Evolutionary conservation across 2,797 vertebrate species (phyloP).

Genomic region (Hoplostethus atlanticus): DNA sequence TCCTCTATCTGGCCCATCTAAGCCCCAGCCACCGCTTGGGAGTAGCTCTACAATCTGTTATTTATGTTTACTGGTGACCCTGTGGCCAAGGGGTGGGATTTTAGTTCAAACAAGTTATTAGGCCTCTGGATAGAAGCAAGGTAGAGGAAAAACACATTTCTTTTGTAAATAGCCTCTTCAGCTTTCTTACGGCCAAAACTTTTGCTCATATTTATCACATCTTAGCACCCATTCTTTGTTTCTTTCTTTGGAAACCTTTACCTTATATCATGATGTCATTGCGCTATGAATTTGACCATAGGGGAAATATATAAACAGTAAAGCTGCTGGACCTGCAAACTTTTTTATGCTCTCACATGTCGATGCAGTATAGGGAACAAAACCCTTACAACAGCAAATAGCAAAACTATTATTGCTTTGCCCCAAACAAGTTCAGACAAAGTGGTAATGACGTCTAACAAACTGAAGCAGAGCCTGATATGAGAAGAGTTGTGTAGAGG

Average conservation of each 20-base stretch:
- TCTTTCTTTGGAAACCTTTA: conserved; percentile 48
- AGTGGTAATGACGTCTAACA: conserved; percentile 10
- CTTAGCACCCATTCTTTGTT: conserved; percentile 29
- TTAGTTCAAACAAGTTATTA: conserved; percentile 78
- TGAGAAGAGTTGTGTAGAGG: conserved; percentile 9
- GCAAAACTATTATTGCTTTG: conserved; percentile 14
- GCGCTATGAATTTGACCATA: background rate
- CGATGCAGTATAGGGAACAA: conserved; percentile 37
- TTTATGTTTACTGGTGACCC: conserved; percentile 78
- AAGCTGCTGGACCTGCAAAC: conserved; percentile 24
- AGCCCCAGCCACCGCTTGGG: conserved; percentile 57
- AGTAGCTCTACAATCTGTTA: conserved; percentile 73
- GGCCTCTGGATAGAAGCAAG: conserved; percentile 66
- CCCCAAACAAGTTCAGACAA: conserved; percentile 44
- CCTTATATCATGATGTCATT: conserved; percentile 63
- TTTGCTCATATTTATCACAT: conserved; percentile 66
- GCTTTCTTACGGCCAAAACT: conserved; percentile 66
- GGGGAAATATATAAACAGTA: conserved; percentile 23
- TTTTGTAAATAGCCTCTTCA: conserved; percentile 76
- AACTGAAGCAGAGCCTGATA: conserved; percentile 27
- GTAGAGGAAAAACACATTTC: conserved; percentile 75
- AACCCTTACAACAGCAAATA: conserved; percentile 21
- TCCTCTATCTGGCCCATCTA: conserved; percentile 68
- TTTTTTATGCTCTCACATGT: too few relatives aligned
- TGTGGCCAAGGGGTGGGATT: conserved; percentile 67